phyloP scores from a whole-genome alignment of 2,113 vertebrate genomes.

The Mohoua ochrocephala region DNA sequence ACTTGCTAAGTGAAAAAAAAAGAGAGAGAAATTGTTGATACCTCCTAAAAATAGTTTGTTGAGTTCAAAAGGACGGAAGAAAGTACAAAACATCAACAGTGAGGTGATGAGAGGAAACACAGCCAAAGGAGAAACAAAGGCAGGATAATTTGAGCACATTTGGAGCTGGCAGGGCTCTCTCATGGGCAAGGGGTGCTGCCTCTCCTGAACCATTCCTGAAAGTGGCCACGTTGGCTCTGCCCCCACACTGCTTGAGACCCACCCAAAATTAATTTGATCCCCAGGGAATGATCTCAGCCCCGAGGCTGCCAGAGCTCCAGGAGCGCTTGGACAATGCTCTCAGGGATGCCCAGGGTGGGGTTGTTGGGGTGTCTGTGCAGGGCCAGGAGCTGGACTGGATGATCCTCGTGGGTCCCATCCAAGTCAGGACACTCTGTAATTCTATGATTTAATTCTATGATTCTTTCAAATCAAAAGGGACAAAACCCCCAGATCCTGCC shows the following conservation, averaged over 20 bases:
- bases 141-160: neutral
- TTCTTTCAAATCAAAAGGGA: neutral
- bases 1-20: neutral
- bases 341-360: neutral
- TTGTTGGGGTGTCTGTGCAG: neutral
- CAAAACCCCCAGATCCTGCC: neutral
- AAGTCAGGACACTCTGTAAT: neutral
- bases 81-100: neutral
- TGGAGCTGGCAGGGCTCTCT: neutral
- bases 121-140: neutral
- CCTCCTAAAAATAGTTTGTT: neutral
- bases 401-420: neutral
- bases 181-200: fast-evolving
- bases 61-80: neutral
- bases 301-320: neutral
- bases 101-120: neutral
- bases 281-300: neutral
- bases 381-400: neutral
- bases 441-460: neutral
- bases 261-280: neutral
- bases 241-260: neutral
- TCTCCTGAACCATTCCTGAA: fast-evolving
- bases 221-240: neutral
- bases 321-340: fast-evolving
- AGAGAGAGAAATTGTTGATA: neutral